Evolutionary conservation across 2,888 invertebrate species (phyloP), one percentile per base, ranked within the genome.

Genomic region (Ectemnius cavifrons): DNA sequence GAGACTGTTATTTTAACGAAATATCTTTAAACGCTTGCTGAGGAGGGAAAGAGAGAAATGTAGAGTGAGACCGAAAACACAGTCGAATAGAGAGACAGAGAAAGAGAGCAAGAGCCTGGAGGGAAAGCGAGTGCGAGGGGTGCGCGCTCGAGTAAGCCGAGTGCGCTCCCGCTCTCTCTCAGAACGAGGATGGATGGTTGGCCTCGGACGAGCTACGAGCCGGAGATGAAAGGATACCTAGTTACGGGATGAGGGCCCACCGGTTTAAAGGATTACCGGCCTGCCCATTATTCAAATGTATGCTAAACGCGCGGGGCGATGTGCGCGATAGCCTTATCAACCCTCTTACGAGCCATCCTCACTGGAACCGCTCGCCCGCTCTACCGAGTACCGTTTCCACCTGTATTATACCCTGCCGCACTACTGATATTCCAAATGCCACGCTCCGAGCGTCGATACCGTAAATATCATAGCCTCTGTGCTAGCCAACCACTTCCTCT

Each of bases 1-100:
- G 87, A 87, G 87, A 90, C 89, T 90, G 89, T 91, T 91, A 90
- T 91, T 91, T 90, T 89, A 90, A 90, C 90, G 90, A 90, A 90
- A 90, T 91, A 90, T 91, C 90, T 89, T 91, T 90, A 90, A 91
- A 90, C 88, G 89, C 84, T 16, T 57, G 75, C 56, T 75, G 77
- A 66, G 77, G 77, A 74, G 74, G 75, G 80, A 79, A 71, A 71
- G 52, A 52, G 52, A 52, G 52, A 52, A 75, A 79, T 68, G 68
- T 71, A 81, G 71, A 67, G 77, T 64, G 76, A 71, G 72, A 67
- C 72, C 71, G 63, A 67, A 63, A 62, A 79, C 78, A 74, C 71
- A 77, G 71, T 66, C 77, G 37, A 37, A 37, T 71, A 65, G 66
- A 71, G 67, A 58, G 11, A 37, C 8, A 81, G 71, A 67, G 77